These are phyloP conservation scores for Polydesmus complanatus DNA, from an alignment of 2,888 invertebrate genomes.

Conservation along the genomic window DNA sequence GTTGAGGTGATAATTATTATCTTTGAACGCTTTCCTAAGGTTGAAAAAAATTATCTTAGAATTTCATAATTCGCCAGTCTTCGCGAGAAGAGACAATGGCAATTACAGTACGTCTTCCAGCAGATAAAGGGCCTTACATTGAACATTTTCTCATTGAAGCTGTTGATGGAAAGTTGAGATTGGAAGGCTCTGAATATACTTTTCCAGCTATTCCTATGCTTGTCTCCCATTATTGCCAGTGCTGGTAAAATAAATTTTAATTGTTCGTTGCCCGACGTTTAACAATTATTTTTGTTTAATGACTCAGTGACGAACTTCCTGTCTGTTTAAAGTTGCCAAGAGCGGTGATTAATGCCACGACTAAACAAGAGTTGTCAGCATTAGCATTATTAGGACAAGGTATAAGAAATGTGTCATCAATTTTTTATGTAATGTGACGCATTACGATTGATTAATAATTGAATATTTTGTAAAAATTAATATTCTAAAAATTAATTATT, in stretches of 20 bases:
- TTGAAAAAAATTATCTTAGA: constrained; percentile 52
- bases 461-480: background rate
- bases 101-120: constrained; percentile 75
- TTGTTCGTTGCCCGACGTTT: background rate
- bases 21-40: background rate
- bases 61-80: constrained; percentile 87
- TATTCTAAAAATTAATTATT: background rate
- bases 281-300: constrained; percentile 25
- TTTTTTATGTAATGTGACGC: background rate
- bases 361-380: constrained; percentile 77
- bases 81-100: constrained; percentile 91
- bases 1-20: constrained; percentile 27
- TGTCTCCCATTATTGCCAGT: constrained; percentile 84
- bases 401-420: constrained; percentile 23
- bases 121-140: constrained; percentile 76
- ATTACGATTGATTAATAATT: background rate
- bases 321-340: constrained; percentile 74
- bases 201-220: constrained; percentile 85
- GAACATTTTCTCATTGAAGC: constrained; percentile 93
- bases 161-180: constrained; percentile 52
- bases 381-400: constrained; percentile 66
- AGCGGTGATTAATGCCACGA: constrained; percentile 71
- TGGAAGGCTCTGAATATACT: constrained; percentile 85
- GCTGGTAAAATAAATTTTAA: constrained; percentile 48
- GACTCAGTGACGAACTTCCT: constrained; percentile 71